Percentiles rank a stretch among this genome's conserved stretches.
Evolutionary conservation across 2,888 invertebrate species (phyloP).

Genomic region (Falcaria lacertinaria): DNA sequence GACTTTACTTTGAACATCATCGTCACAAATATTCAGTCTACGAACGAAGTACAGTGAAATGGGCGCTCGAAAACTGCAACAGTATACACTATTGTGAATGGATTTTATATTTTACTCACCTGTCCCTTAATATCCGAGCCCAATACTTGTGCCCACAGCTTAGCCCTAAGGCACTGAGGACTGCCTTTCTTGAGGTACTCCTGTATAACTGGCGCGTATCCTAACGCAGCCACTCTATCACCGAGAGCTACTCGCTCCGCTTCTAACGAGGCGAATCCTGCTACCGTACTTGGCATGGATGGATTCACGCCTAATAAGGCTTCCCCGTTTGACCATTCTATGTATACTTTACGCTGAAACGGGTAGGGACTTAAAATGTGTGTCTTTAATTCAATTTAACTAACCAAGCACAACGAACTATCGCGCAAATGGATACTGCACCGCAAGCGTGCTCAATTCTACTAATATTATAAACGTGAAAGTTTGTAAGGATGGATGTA

Average conservation of each 20-base stretch:
- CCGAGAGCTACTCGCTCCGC: conserved; percentile 86
- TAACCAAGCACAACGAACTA: no score
- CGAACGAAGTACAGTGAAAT: no score
- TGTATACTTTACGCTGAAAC: conserved; percentile 83
- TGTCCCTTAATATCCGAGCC: conserved; percentile 86
- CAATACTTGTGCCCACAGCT: conserved; percentile 92
- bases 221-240: conserved; percentile 86
- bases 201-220: conserved; percentile 93
- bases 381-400: no score
- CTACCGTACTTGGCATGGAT: conserved; percentile 70
- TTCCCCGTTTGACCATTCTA: conserved; percentile 87
- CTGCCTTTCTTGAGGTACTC: conserved; percentile 94
- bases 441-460: no score
- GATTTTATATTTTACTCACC: conserved; percentile 51
- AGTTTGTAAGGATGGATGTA: no score
- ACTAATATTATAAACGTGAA: no score
- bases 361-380: no score
- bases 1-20: no score
- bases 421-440: no score
- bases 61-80: no score
- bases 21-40: no score
- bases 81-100: no score
- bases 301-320: conserved; percentile 87
- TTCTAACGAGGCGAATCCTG: conserved; percentile 81
- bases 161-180: conserved; percentile 87